Conservation (phyloP, 1,140 invertebrate genomes). For the Drosophila trapezifrons region DNA sequence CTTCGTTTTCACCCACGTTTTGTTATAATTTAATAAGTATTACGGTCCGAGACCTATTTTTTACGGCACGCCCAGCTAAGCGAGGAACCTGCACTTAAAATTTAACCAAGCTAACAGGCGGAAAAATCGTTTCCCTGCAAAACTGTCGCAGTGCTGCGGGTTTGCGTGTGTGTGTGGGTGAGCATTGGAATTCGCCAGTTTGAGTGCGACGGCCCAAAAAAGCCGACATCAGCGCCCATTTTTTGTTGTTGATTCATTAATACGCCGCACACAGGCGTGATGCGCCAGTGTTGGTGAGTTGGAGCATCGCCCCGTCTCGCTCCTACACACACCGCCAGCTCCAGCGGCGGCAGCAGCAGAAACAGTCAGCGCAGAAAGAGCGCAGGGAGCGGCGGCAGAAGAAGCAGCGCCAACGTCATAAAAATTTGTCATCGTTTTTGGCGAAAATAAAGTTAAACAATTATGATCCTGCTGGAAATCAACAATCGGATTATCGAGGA, state of each 20-base stretch:
- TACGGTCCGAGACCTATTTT: slow-evolving; percentile 28
- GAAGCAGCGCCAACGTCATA: slow-evolving; percentile 68
- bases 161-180: slow-evolving; percentile 35
- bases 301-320: slow-evolving; percentile 63
- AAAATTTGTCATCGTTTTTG: slow-evolving; percentile 70
- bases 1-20: slow-evolving; percentile 41
- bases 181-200: slow-evolving; percentile 68
- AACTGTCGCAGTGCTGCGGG: slow-evolving; percentile 12
- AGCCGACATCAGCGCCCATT: slow-evolving; percentile 81
- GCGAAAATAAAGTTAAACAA: slow-evolving; percentile 32
- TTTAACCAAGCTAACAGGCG: neutral
- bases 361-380: slow-evolving; percentile 68
- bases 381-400: slow-evolving; percentile 69
- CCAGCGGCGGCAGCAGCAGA: slow-evolving; percentile 37
- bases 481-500: slow-evolving; percentile 99
- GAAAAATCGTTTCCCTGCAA: slow-evolving; percentile 1
- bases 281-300: slow-evolving; percentile 60
- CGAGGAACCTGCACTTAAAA: neutral
- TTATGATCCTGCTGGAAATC: slow-evolving; percentile 99
- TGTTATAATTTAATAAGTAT: slow-evolving; percentile 46
- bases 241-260: slow-evolving; percentile 83
- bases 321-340: slow-evolving; percentile 57
- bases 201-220: slow-evolving; percentile 69
- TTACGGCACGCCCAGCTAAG: neutral
- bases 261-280: slow-evolving; percentile 38